phyloP scores from a whole-genome alignment of 2,888 invertebrate species.

The Scaptomyza caliginosa region DNA sequence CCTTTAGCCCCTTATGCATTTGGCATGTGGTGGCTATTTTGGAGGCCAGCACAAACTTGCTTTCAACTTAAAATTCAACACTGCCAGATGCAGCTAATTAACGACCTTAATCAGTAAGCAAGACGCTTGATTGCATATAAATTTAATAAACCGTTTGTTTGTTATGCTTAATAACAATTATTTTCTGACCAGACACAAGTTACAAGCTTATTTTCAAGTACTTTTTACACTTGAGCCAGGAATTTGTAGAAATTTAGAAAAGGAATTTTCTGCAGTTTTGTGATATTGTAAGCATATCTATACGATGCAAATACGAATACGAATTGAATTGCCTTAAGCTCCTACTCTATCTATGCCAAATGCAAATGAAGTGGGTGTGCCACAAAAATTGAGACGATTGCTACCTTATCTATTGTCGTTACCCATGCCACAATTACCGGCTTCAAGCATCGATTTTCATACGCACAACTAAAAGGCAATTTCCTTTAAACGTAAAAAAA shows the following conservation, averaged over 20 bases:
- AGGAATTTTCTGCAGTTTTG: conserved; percentile 2
- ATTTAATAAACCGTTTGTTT: conserved; percentile 6
- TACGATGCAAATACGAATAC: conserved; percentile 11
- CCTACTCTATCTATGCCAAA: conserved; percentile 9
- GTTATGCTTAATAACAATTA: background rate
- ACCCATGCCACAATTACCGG: conserved; percentile 41
- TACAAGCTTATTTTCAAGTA: too few species aligned
- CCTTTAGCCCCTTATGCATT: conserved; percentile 39
- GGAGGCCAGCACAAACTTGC: conserved; percentile 12
- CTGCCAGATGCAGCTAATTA: conserved; percentile 24
- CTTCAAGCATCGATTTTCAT: conserved; percentile 56
- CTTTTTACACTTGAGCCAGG: too few species aligned
- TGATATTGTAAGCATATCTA: background rate
- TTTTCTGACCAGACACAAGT: background rate
- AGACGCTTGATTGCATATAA: background rate
- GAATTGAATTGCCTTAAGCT: conserved; percentile 19
- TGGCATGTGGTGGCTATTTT: conserved; percentile 39
- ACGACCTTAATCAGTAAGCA: conserved; percentile 8
- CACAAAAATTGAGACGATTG: background rate
- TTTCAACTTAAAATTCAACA: conserved; percentile 15
- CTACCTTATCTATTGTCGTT: conserved; percentile 22
- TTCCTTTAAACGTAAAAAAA: conserved; percentile 44
- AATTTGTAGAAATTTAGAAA: too few species aligned
- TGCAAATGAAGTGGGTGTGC: conserved; percentile 19
- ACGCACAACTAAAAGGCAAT: conserved; percentile 47